Conservation (phyloP, 1,140 invertebrate genomes). For the silkworm (Bombyx mori) region DNA sequence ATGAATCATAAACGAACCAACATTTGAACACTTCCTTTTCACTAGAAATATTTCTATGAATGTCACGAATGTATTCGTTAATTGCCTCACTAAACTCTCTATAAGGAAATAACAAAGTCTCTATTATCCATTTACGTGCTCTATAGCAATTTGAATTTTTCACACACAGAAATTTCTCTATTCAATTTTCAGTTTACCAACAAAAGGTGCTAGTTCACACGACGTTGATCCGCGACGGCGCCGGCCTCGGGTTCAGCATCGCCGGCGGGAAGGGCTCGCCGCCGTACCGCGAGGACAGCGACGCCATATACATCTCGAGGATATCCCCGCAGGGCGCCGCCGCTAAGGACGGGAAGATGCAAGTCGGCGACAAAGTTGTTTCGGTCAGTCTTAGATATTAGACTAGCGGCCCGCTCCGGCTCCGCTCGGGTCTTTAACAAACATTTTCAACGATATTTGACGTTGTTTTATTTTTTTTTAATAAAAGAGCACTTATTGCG, state of each 20-base stretch:
- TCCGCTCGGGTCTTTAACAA: too few species aligned
- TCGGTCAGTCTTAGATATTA: constrained; percentile 77
- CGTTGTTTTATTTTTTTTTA: too few species aligned
- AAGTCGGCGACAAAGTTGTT: constrained; percentile 92
- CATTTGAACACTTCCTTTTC: too few species aligned
- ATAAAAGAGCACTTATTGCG: too few species aligned
- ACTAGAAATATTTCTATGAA: too few species aligned
- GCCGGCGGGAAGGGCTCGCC: constrained; percentile 93
- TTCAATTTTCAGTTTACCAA: constrained; percentile 48
- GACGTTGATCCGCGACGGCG: constrained; percentile 91
- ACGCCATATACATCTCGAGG: constrained; percentile 93
- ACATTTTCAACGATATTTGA: too few species aligned
- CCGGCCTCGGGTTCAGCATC: constrained; percentile 94
- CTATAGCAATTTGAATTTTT: not conserved
- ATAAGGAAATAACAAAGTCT: not conserved
- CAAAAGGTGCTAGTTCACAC: constrained; percentile 85
- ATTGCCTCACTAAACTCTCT: too few species aligned
- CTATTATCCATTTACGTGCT: not conserved
- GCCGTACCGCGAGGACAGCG: constrained; percentile 78
- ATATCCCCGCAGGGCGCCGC: constrained; percentile 94
- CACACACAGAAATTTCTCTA: too few species aligned
- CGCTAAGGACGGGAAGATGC: constrained; percentile 91
- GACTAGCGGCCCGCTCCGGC: too few species aligned
- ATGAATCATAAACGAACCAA: too few species aligned
- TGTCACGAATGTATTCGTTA: too few species aligned